Base-by-base conservation (phyloP, 2,113 vertebrate species). In the Ochotona curzoniae region DNA sequence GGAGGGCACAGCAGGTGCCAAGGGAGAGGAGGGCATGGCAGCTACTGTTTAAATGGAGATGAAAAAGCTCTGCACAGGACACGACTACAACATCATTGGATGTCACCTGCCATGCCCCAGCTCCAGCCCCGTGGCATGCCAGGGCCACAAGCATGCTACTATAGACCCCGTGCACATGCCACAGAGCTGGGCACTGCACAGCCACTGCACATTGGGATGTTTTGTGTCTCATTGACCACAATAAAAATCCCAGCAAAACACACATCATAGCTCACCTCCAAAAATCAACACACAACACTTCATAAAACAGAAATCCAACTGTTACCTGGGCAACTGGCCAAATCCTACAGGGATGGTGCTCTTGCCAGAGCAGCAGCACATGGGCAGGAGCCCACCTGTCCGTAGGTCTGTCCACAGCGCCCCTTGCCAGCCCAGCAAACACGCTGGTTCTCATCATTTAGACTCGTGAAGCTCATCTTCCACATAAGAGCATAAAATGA, bases 291-390 rank as follows among this genome's bases (percentile, higher is more conserved):
- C 38, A 61, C 51, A 32, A 64, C 38, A 76, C 38, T 90, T 51
- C 44, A 15, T 47, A 44, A 88, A 79, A 13, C 71, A 94, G 69
- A 85, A 78, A 86, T 75, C n/a, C 70, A 95, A 73, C 60, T 20
- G 35, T 66, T 69, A 83, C 25, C 20, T 79, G 54, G 47, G 21
- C 75, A 54, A 87, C 60, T 2, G 14, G 44, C 38, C 30, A 20
- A 15, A 30, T n/a, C 35, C 38, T 6, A 44, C 38, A 44, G 38
- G 38, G 38, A 44, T 44, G 38, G 38, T 44, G 38, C 38, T 44
- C 38, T 44, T 79, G 15, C 12, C 17, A 89, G 61, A 35, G 30
- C 32, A 47, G 51, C 0, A 12, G 1, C 44, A 21, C 25, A 17
- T 74, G 15, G 25, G 63, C 5, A 7, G 35, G 25, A 25, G 47